Base-by-base conservation (phyloP, 2,113 vertebrate genomes). In the Thalassoma bifasciatum region DNA sequence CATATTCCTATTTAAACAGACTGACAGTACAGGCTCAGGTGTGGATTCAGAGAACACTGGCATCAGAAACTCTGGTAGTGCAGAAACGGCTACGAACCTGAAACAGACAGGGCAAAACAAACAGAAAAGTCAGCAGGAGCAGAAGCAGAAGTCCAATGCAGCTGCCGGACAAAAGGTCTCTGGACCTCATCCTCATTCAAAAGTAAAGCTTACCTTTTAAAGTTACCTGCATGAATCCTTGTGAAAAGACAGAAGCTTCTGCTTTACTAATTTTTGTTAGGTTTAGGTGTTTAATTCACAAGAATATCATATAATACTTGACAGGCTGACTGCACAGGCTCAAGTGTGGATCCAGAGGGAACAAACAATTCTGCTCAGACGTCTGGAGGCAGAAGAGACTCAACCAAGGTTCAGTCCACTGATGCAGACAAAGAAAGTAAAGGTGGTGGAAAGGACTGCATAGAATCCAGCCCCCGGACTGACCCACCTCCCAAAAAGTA, bases 321-420 rank as follows among this genome's bases (percentile, higher is more conserved):
- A 21, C 36, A 92, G 90, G 4, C n/a, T 37, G 10, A 61, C 19
- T 75, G 8, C 37, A n/a, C 0, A 0, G 85, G 81, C 51, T 86
- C 90, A 46, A 84, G 86, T 58, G 89, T 88, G 10, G 90, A 90
- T 68, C 51, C 57, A 0, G 24, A 65, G 1, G 9, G 1, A 3
- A 17, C 59, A n/a, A 38, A 1, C 0, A 51, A 26, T 70, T 71
- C 37, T 44, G 60, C 49, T 30, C 77, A 86, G 72, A 76, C 22
- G 68, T 23, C 88, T n/a, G 69, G 13, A 14, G 17, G 0, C 3
- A 53, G 44, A 66, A 60, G 83, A 21, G 40, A 67, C 17, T 72
- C 1, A 0, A 14, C 67, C 4, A 9, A 54, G 69, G 22, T 13
- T 0, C 69, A 65, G 47, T 3, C 54, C 12, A 42, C 64, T 26